Evolutionary conservation across 2,797 vertebrate genomes (phyloP).

Genomic region (Molossus alvarezi): DNA sequence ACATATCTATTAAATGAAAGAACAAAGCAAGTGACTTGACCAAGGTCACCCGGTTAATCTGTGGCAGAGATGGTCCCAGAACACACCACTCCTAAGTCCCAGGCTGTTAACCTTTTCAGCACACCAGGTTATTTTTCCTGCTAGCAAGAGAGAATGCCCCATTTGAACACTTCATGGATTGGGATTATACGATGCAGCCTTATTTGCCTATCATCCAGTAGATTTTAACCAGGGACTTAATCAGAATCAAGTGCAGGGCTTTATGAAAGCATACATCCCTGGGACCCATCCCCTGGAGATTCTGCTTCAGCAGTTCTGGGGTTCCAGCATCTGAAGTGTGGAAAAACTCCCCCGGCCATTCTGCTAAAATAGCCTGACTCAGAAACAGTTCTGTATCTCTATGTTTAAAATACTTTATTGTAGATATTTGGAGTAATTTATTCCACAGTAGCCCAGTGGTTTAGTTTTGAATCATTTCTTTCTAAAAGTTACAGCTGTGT

Average conservation of each 20-base stretch:
- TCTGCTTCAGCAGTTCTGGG: constrained; percentile 45
- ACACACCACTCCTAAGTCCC: background rate
- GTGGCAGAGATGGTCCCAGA: background rate
- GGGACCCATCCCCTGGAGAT: background rate
- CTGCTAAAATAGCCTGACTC: constrained; percentile 60
- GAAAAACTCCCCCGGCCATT: constrained; percentile 31
- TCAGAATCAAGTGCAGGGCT: background rate
- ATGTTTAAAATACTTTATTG: constrained; percentile 42
- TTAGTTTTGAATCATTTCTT: constrained; percentile 47
- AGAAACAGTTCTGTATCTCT: constrained; percentile 48
- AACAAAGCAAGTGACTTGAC: constrained; percentile 31
- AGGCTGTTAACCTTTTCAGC: background rate
- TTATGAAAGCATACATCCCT: constrained; percentile 17
- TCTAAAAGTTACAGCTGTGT: constrained; percentile 61
- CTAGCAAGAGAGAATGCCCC: background rate
- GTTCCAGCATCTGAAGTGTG: constrained; percentile 42
- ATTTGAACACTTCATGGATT: background rate
- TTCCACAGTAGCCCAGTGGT: constrained; percentile 62
- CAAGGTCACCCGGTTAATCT: background rate
- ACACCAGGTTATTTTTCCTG: background rate
- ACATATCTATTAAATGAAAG: constrained; percentile 64
- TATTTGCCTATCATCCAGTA: background rate
- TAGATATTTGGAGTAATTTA: constrained; percentile 5
- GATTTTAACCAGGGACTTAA: background rate
- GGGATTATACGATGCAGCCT: background rate